These are phyloP conservation scores for Drosophila leontia DNA, from an alignment of 1,140 invertebrate species.

Conservation along the genomic window DNA sequence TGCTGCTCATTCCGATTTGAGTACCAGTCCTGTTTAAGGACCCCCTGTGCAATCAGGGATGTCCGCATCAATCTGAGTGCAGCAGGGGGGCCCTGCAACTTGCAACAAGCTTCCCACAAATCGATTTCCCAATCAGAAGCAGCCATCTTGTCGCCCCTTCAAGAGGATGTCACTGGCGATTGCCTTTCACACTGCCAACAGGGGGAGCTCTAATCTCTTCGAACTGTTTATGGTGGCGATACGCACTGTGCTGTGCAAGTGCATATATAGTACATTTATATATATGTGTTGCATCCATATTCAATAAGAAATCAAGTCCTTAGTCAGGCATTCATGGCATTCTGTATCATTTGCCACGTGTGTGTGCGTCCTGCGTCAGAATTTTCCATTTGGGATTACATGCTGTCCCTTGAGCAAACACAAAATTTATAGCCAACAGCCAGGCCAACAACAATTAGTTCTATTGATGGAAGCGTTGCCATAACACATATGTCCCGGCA, in stretches of 20 bases:
- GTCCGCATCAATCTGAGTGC: conserved; percentile 21
- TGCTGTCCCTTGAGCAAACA: conserved; percentile 21
- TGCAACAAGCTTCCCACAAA: conserved; percentile 13
- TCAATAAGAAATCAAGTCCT: conserved; percentile 36
- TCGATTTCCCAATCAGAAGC: conserved; percentile 46
- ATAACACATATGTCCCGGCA: conserved; percentile 68
- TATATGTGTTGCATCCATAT: conserved; percentile 11
- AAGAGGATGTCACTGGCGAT: conserved; percentile 34
- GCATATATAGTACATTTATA: not conserved
- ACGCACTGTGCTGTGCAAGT: conserved; percentile 7
- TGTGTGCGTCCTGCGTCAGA: conserved; percentile 7
- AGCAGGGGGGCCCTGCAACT: conserved; percentile 16
- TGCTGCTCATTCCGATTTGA: not conserved
- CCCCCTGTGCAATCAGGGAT: conserved; percentile 3
- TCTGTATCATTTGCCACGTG: not conserved
- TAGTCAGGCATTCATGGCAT: conserved; percentile 25
- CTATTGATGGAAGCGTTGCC: conserved; percentile 62
- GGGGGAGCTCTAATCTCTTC: conserved; percentile 26
- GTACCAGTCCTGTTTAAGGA: conserved; percentile 7
- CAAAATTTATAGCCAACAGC: conserved; percentile 41
- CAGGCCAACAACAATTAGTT: conserved; percentile 72
- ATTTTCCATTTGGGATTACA: conserved; percentile 19
- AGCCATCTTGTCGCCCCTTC: conserved; percentile 36
- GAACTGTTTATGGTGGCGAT: not conserved
- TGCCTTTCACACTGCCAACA: conserved; percentile 5